phyloP scores from a whole-genome alignment of 2,888 invertebrate species.

The Ormia ochracea region DNA sequence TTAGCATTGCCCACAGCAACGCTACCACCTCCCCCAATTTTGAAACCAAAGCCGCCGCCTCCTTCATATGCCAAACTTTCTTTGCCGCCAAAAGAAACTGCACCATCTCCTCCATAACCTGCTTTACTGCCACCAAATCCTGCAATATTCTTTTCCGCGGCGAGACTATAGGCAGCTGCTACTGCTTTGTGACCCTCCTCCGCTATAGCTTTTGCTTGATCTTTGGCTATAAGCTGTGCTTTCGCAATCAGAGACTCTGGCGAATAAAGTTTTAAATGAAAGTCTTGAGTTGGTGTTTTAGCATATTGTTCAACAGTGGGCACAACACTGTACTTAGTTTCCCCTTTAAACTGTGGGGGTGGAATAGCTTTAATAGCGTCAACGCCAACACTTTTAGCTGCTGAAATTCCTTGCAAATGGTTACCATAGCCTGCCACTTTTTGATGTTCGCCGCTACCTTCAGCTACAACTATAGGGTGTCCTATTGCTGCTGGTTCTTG shows the following conservation, averaged over 20 bases:
- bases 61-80: neutral
- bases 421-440: slow-evolving; percentile 7
- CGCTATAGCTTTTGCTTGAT: slow-evolving; percentile 41
- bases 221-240: slow-evolving; percentile 50
- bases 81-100: neutral
- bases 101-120: neutral
- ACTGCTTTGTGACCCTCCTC: slow-evolving; percentile 32
- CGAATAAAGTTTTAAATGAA: slow-evolving; percentile 51
- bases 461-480: slow-evolving; percentile 68
- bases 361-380: slow-evolving; percentile 35
- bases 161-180: slow-evolving; percentile 28
- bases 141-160: neutral
- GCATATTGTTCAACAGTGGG: slow-evolving; percentile 55
- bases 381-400: slow-evolving; percentile 27
- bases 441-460: slow-evolving; percentile 1
- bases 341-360: slow-evolving; percentile 67
- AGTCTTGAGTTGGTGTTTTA: slow-evolving; percentile 45
- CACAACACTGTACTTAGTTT: slow-evolving; percentile 56
- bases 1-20: neutral
- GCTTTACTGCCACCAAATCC: neutral
- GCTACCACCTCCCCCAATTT: neutral
- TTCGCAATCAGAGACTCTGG: slow-evolving; percentile 50
- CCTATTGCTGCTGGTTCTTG: slow-evolving; percentile 43
- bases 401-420: neutral
- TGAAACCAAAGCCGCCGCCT: neutral